A percentile compares a stretch with the other conserved stretches of the same genome.
These are phyloP conservation scores for Ornithoptera alexandrae DNA, from an alignment of 2,888 invertebrate species.

Conservation along the genomic window DNA sequence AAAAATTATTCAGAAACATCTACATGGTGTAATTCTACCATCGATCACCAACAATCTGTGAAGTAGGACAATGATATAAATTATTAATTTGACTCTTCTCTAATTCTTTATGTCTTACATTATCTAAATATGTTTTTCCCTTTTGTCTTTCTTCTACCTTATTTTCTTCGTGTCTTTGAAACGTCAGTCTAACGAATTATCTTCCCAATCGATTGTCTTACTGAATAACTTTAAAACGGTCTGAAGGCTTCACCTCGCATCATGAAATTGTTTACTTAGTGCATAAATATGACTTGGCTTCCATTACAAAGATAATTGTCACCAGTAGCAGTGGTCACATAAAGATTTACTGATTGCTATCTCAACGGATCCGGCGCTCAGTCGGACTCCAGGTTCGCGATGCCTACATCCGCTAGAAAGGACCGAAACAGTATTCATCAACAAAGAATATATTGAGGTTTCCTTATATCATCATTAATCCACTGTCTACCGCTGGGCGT, in stretches of 20 bases:
- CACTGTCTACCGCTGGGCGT: too few species aligned
- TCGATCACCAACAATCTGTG: not conserved
- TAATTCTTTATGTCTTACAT: not conserved
- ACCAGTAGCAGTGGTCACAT: not conserved
- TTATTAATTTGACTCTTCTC: not conserved
- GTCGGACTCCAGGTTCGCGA: too few species aligned
- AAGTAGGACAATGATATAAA: not conserved
- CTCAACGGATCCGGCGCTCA: too few species aligned
- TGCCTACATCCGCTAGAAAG: too few species aligned
- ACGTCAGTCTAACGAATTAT: constrained; percentile 3
- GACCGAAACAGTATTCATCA: too few species aligned
- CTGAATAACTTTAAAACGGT: not conserved
- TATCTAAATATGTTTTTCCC: not conserved
- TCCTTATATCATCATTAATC: too few species aligned
- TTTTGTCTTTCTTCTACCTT: not conserved
- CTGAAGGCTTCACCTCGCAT: too few species aligned
- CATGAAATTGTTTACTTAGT: not conserved
- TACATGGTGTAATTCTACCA: not conserved
- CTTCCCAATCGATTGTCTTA: not conserved
- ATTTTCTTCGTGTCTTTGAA: not conserved
- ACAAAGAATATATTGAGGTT: too few species aligned
- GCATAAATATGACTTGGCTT: not conserved
- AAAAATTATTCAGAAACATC: not conserved
- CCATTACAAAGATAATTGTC: not conserved
- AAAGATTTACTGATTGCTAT: not conserved